Evolutionary conservation across 2,113 vertebrate genomes (phyloP).

Genomic region (Prochilodus magdalenae): DNA sequence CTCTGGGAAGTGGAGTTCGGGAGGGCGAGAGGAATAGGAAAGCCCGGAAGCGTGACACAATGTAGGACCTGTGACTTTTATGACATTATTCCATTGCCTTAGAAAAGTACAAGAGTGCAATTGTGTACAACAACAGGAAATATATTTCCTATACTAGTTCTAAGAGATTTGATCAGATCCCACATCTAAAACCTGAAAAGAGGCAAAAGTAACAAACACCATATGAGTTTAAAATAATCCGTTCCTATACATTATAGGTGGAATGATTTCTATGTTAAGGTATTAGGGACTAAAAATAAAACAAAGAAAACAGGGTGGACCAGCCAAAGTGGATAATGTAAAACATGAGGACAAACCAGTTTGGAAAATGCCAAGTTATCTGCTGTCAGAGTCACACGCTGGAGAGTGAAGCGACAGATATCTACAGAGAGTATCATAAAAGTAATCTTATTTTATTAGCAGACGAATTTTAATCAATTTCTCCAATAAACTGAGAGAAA

Average conservation of each 20-base stretch:
- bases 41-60: too few species aligned
- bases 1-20: too few species aligned
- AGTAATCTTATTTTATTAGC: not conserved
- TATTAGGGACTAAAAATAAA: not conserved
- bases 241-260: too few species aligned
- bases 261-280: not conserved
- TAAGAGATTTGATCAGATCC: not conserved
- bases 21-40: too few species aligned
- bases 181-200: not conserved
- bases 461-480: not conserved
- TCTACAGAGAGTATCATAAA: not conserved
- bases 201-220: too few species aligned
- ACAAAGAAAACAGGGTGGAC: slow-evolving; percentile 3
- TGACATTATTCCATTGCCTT: not conserved
- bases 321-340: not conserved
- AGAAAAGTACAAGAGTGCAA: not conserved
- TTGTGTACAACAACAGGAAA: not conserved
- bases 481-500: not conserved
- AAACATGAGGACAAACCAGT: slow-evolving; percentile 52
- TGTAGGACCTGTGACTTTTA: not conserved
- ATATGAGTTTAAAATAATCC: too few species aligned
- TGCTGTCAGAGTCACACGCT: not conserved
- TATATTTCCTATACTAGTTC: not conserved
- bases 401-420: not conserved
- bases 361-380: slow-evolving; percentile 14